Evolutionary conservation across 2,797 vertebrate species (phyloP).

Genomic region (Microchirus variegatus): DNA sequence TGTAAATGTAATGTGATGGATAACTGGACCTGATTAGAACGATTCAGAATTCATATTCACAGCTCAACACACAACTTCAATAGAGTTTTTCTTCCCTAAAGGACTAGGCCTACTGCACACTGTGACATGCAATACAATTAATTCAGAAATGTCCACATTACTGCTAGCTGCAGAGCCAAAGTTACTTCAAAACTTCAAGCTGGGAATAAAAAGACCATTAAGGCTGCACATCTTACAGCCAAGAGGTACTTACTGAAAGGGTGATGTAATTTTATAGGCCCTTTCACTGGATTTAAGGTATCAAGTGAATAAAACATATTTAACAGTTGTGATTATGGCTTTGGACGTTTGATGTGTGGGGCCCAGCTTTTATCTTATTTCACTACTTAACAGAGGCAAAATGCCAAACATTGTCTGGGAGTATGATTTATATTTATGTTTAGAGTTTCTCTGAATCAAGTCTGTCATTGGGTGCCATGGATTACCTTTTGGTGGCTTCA

Average conservation of each 20-base stretch:
- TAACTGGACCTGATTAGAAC: background rate
- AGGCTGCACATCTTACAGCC: background rate
- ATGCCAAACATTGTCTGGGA: background rate
- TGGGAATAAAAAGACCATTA: slow-evolving; percentile 3
- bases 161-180: background rate
- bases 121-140: slow-evolving; percentile 5
- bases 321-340: background rate
- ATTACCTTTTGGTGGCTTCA: background rate
- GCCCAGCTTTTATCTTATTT: background rate
- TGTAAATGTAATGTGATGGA: background rate
- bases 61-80: background rate
- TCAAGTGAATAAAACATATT: slow-evolving; percentile 2
- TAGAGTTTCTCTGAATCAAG: background rate
- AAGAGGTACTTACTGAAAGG: slow-evolving; percentile 7
- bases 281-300: slow-evolving; percentile 6
- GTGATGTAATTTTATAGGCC: slow-evolving; percentile 4
- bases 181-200: slow-evolving; percentile 3
- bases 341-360: background rate
- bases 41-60: background rate
- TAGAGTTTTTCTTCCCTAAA: background rate
- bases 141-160: background rate
- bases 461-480: background rate
- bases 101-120: background rate
- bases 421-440: background rate
- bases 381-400: background rate